Percentiles rank a stretch among this genome's conserved stretches.
These are phyloP conservation scores for Agrotis ipsilon DNA, from an alignment of 2,888 invertebrate species.

Conservation along the genomic window DNA sequence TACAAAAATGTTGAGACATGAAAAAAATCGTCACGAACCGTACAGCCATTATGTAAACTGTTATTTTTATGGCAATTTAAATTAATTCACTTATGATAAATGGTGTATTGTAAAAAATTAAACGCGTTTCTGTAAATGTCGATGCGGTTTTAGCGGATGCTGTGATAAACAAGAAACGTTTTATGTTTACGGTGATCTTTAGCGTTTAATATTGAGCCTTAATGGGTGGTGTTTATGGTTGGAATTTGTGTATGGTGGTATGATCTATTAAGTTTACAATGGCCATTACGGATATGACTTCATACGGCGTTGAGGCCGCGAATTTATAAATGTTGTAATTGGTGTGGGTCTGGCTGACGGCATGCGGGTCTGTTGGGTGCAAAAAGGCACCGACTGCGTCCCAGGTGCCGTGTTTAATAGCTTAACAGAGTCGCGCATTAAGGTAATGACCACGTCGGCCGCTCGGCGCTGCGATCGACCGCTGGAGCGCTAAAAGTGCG, in stretches of 20 bases:
- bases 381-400: constrained; percentile 76
- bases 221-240: constrained; percentile 53
- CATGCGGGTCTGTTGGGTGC: constrained; percentile 76
- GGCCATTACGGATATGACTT: constrained; percentile 81
- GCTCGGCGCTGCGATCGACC: constrained; percentile 64
- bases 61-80: constrained; percentile 87
- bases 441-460: constrained; percentile 78
- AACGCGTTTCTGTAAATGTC: constrained; percentile 84
- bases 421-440: constrained; percentile 84
- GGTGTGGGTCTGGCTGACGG: constrained; percentile 76
- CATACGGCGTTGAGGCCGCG: constrained; percentile 75
- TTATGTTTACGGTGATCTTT: constrained; percentile 61
- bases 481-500: constrained; percentile 73
- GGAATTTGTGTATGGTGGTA: constrained; percentile 27
- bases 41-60: constrained; percentile 83
- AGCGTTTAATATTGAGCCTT: constrained; percentile 36
- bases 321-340: constrained; percentile 86
- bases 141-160: constrained; percentile 80
- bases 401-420: constrained; percentile 85
- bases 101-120: constrained; percentile 79
- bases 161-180: constrained; percentile 77
- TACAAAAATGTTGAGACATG: constrained; percentile 71
- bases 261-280: constrained; percentile 73
- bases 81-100: constrained; percentile 90
- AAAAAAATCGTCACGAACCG: constrained; percentile 74